phyloP scores from a whole-genome alignment of 2,113 vertebrate species.

The Ciconia boyciana region DNA sequence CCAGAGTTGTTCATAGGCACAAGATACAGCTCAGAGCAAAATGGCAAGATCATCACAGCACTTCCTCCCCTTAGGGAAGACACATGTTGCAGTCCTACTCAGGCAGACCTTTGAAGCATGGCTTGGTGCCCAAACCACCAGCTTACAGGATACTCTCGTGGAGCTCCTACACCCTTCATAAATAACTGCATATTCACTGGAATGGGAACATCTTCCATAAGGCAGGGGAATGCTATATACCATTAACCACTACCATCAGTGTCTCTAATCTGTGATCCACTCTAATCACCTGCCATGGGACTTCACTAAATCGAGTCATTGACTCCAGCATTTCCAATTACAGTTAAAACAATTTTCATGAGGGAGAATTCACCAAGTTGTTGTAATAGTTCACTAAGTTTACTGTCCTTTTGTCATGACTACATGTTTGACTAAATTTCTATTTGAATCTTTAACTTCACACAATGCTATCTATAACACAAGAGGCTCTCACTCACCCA shows the following conservation, averaged over 20 bases:
- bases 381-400: neutral
- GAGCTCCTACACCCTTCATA: neutral
- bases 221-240: neutral
- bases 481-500: neutral
- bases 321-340: neutral
- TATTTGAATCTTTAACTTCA: neutral
- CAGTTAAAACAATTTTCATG: neutral
- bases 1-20: neutral
- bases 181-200: neutral
- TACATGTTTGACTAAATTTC: neutral
- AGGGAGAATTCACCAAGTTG: neutral
- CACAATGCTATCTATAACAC: neutral
- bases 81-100: neutral
- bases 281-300: neutral
- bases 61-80: neutral
- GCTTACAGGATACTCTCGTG: neutral
- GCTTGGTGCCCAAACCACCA: neutral
- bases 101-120: neutral
- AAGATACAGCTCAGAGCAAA: slow-evolving; percentile 1
- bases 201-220: neutral
- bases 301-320: neutral
- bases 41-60: neutral
- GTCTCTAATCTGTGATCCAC: neutral
- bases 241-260: neutral
- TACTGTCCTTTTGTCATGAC: neutral